Base-by-base conservation (phyloP, 2,797 vertebrate genomes). In the Valencia hispanica region DNA sequence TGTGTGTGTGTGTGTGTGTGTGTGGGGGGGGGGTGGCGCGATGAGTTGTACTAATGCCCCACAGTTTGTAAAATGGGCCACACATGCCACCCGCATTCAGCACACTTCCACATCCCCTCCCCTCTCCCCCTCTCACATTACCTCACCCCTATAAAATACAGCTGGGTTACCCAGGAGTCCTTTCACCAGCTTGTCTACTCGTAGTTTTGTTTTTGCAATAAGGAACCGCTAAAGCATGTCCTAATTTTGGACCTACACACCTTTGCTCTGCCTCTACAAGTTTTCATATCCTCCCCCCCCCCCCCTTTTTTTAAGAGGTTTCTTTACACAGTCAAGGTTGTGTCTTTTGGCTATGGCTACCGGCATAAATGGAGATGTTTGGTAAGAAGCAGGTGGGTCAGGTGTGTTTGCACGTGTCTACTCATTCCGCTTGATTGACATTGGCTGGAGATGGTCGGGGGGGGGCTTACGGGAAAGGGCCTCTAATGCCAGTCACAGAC, bases 141-240 rank as follows among this genome's bases (percentile, higher is more conserved):
- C 93, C 92, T 93, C 93, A 94, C 81, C 85, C 85, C 84, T 76
- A 93, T 94, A 94, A 94, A 94, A 84, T 66, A 83, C 17, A 69
- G 65, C 81, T 57, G 72, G 87, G 87, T 93, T 90, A 88, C 92
- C 89, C 88, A 92, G 70, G 82, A 90, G 91, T 79, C 92, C 90
- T 92, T 91, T 93, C 92, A 89, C 83, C 87, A 85, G 57, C 84
- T 82, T 73, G 85, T 88, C 87, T 57, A 73, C 82, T 87, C 79
- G 47, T 84, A 51, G 77, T 75, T 47, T 57, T 93, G 87, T 91
- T 93, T 91, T 89, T 89, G 75, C 84, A 88, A 69, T 53, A 51
- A 77, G 81, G 68, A 82, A 68, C 74, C 75, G 68, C 11, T 45
- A 73, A n/a, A 80, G 73, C 77, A 57, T 55, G 85, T 89, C 87